phyloP scores from a whole-genome alignment of 2,797 vertebrate species.

The Hephaestus fuliginosus region DNA sequence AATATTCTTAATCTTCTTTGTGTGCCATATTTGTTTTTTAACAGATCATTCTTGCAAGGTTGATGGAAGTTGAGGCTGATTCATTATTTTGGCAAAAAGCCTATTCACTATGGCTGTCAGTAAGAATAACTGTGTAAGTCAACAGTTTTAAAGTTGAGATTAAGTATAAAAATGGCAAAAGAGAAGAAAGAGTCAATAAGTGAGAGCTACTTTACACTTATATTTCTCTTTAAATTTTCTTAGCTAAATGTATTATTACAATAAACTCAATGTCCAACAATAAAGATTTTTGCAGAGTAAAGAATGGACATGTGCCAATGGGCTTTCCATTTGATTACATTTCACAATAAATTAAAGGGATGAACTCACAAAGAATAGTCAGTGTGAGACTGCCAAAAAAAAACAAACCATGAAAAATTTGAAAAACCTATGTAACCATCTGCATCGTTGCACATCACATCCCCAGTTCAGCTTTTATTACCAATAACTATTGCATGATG shows the following conservation, averaged over 20 bases:
- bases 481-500: slow-evolving; percentile 44
- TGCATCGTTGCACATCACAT: slow-evolving; percentile 30
- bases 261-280: slow-evolving; percentile 7
- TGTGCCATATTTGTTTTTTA: slow-evolving; percentile 16
- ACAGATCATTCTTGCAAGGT: slow-evolving; percentile 7
- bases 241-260: too few species aligned
- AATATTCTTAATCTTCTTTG: background rate
- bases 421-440: background rate
- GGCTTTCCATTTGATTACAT: slow-evolving; percentile 26
- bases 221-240: too few species aligned
- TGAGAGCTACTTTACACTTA: background rate
- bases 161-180: background rate
- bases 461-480: slow-evolving; percentile 29
- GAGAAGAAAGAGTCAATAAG: background rate
- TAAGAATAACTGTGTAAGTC: background rate
- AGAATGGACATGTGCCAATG: slow-evolving; percentile 10
- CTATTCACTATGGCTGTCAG: background rate
- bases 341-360: slow-evolving; percentile 17
- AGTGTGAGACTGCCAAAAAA: slow-evolving; percentile 6
- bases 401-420: slow-evolving; percentile 9
- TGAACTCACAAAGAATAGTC: slow-evolving; percentile 6
- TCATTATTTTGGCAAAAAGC: background rate
- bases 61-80: background rate
- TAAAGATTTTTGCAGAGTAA: slow-evolving; percentile 1
- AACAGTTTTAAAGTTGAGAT: background rate